Evolutionary conservation across 2,888 invertebrate genomes (phyloP), one percentile per base, ranked within the genome.

Genomic region (Tipula lateralis): DNA sequence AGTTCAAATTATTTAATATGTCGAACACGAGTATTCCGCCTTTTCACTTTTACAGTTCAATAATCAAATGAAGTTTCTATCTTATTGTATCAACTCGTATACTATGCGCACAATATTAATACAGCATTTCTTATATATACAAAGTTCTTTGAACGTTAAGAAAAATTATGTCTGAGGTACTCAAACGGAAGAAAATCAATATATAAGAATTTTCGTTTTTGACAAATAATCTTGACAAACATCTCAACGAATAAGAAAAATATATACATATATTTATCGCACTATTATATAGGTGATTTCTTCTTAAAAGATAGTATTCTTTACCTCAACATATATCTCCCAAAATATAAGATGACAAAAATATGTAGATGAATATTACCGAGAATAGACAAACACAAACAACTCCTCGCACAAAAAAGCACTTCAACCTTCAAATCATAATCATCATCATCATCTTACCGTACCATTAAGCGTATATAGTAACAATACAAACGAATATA

Each of bases 371-470:
- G 19, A 66, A 66, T 66, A 66, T 44, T 44, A 44, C 13, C 44
- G 44, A 44, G 66, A 66, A 66, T 66, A 66, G 24, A 66, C 24
- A 24, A 12, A 39, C 24, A 66, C 66, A 66, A 66, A 66, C 66
- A 66, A 66, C 66, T 66, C 66, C 66, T n/a, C n/a, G 9, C 24
- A 24, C 6, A 24, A 66, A 66, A 66, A 66, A 66, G 66, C 66
- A 66, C 66, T 66, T 66, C 66, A 66, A 66, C 66, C 66, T 66
- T 66, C 24, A 66, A 66, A 66, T 66, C 66, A 66, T 66, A 24
- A 66, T 66, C 66, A 66, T 66, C 66, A 66, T 66, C 66, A 66
- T 66, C 66, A 24, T 24, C 24, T 24, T 24, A 9, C 3, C 3
- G 19, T 24, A 66, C 24, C 44, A 44, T 50, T 19, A 50, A 2